Evolutionary conservation across 2,888 invertebrate species (phyloP), one percentile per base, ranked within the genome.

Genomic region (Craniophora ligustri): DNA sequence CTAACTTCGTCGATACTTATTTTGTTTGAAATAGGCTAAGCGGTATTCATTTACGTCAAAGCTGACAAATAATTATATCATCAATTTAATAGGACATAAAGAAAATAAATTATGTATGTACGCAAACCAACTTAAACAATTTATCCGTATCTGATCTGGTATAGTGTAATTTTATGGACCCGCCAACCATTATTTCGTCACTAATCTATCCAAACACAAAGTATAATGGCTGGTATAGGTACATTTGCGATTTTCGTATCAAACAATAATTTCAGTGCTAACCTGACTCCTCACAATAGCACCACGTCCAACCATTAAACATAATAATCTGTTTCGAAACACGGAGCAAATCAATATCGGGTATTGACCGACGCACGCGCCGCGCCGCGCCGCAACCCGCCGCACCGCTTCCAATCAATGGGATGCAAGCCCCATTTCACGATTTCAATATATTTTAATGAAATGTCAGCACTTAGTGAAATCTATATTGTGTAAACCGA

Each of bases 391-490:
- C 67, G 79, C 84, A n/a, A n/a, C 41, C 55, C 23, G 54, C 66
- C 78, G 64, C 75, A 70, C 72, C 67, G 79, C 84, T 85, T 72
- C 86, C 90, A 90, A 92, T 92, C 92, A 91, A 87, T 89, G 82
- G 87, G 91, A 91, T 88, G 84, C 88, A 86, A 84, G 82, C 84
- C 80, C 88, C 84, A 86, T 88, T 92, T 91, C 92, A 92, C 92
- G 92, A 92, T 91, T 92, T 87, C 91, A 92, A 92, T 92, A 90
- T 87, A 88, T 87, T 88, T 87, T 88, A 92, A 91, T 91, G 86
- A 92, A 92, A 92, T 92, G 91, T 89, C 91, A 88, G 92, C 86
- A 88, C 87, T 89, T 86, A 85, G 83, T 87, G 88, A 86, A 89
- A 89, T 86, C 81, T 82, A 83, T 82, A 84, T 91, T 90, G 86